Base-by-base conservation (phyloP, 2,113 vertebrate species). In the Meriones unguiculatus region DNA sequence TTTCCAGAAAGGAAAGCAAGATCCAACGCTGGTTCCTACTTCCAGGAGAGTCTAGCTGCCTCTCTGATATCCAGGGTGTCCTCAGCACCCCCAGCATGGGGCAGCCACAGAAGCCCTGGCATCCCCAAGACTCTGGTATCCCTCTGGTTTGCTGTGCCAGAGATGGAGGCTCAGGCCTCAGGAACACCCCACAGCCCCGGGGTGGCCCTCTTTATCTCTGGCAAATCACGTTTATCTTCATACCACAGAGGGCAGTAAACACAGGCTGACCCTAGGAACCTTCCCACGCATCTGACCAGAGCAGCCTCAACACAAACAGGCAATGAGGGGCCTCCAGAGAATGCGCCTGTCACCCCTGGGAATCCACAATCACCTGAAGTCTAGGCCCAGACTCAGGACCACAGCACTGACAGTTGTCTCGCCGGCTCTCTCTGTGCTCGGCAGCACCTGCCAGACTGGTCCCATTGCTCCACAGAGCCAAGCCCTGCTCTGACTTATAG, bases 381-480 rank as follows among this genome's bases (percentile, higher is more conserved):
- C 65, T 65, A 10, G 7, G 35, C 35, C 35, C 82, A 77, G 67
- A 41, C 50, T 9, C 3, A 15, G 22, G 25, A 14, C 17, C 80
- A 20, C 28, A 2, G 10, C 2, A 12, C 30, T 0, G 3, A 50
- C 28, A 14, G 64, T 6, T 59, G 11, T n/a, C 0, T 0, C 0
- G 1, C 2, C 64, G 11, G 11, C 41, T 10, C 86, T 22, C 32
- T 30, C n/a, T 18, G 17, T 0, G n/a, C 2, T 1, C 24, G n/a
- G 38, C 11, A 22, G 41, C 3, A 0, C 22, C 69, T 35, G 20
- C 1, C 35, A 38, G 11, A 46, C 17, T 32, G 80, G 80, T 24
- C 18, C 7, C 62, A 2, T 0, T 0, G 2, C 50, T 65, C 75
- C n/a, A 54, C 77, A 10, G n/a, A 80, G 28, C 52, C 17, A 65